A percentile compares a stretch with the other conserved stretches of the same genome.
Evolutionary conservation across 2,797 vertebrate species (phyloP).

Genomic region (Sebastiscus albofasciatus): DNA sequence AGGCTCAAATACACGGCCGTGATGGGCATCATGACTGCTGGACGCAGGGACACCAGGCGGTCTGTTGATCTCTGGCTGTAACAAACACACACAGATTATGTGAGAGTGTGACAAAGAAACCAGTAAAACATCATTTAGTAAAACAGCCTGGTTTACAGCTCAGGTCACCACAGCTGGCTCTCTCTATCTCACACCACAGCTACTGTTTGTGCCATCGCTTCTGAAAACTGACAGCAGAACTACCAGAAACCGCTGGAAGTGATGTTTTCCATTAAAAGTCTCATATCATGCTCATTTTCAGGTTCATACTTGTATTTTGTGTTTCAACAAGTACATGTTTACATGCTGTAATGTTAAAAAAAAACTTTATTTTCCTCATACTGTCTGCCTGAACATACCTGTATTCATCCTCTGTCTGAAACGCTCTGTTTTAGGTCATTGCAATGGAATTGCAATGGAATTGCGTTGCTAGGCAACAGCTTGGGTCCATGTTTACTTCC

Average conservation of each 20-base stretch:
- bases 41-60: conserved; percentile 12
- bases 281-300: no score
- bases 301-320: no score
- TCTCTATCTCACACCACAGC: background rate
- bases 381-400: no score
- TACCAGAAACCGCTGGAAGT: background rate
- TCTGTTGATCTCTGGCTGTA: conserved; percentile 56
- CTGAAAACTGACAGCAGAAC: background rate
- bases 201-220: background rate
- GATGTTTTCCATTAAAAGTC: background rate
- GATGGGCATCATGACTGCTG: conserved; percentile 33
- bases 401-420: no score
- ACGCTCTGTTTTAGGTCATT: no score
- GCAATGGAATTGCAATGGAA: no score
- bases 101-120: background rate
- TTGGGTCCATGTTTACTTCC: no score
- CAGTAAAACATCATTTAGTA: background rate
- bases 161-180: background rate
- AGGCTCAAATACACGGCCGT: conserved; percentile 68
- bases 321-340: no score
- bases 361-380: no score
- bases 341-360: no score
- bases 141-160: background rate
- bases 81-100: conserved; percentile 23
- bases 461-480: no score